phyloP scores from a whole-genome alignment of 2,888 invertebrate genomes.

The Stenolophus ochropezus region DNA sequence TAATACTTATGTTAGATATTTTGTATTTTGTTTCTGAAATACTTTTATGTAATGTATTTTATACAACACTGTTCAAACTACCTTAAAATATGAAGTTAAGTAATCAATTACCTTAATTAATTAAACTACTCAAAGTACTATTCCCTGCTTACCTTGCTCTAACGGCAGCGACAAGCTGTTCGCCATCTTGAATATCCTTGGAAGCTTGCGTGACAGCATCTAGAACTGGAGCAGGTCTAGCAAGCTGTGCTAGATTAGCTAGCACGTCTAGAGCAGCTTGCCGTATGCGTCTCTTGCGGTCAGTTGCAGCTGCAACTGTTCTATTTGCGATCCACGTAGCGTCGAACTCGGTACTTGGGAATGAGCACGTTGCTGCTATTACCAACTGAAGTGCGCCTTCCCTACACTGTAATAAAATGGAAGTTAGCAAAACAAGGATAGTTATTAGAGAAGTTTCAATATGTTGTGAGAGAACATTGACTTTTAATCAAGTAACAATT shows the following conservation, averaged over 20 bases:
- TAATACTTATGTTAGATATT: no score
- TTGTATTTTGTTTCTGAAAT: no score
- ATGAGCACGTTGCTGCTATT: slow-evolving; percentile 85
- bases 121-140: background rate
- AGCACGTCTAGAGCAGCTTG: slow-evolving; percentile 87
- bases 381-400: slow-evolving; percentile 86
- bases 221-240: slow-evolving; percentile 79
- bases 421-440: background rate
- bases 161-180: slow-evolving; percentile 78
- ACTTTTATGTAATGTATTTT: no score
- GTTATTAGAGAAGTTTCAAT: no score
- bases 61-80: no score
- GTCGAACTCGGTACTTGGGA: slow-evolving; percentile 86
- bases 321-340: slow-evolving; percentile 69
- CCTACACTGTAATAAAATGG: slow-evolving; percentile 67
- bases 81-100: no score
- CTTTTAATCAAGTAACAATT: no score
- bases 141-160: slow-evolving; percentile 76
- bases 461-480: no score
- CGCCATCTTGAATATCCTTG: slow-evolving; percentile 76
- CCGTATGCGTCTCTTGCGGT: slow-evolving; percentile 82
- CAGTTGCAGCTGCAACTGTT: slow-evolving; percentile 70
- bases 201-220: slow-evolving; percentile 78
- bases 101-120: no score
- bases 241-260: slow-evolving; percentile 85